Evolutionary conservation across 2,888 invertebrate genomes (phyloP), one percentile per base, ranked within the genome.

Genomic region (Leptura quadrifasciata): DNA sequence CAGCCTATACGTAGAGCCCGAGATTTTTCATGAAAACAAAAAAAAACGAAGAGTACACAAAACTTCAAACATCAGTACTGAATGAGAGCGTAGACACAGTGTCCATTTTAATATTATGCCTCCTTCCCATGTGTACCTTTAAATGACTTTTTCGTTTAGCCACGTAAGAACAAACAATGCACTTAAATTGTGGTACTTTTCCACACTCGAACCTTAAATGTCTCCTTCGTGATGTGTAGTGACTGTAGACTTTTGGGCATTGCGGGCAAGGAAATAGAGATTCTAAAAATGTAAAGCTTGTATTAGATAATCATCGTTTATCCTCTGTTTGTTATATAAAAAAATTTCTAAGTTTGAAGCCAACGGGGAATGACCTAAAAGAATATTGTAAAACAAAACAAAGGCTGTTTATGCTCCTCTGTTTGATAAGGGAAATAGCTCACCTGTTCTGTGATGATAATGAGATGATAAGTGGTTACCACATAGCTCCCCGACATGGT

Each of bases 61-160:
- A 47, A 47, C 47, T n/a, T 47, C n/a, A 47, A 15, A 4, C n/a
- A 20, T 18, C 27, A n/a, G n/a, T n/a, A 35, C 58, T 60, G 10
- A 58, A 69, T 2, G 69, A 58, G 12, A 69, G 9, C 3, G 69
- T 69, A 2, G 69, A 69, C 1, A 69, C 69, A 6, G 69, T 69
- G 20, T 69, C 60, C 69, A 69, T 69, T 58, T 69, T 69, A 17
- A 69, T 69, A 24, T 69, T 69, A 39, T 69, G 69, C n/a, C 69
- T 57, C 24, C 69, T 69, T n/a, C 60, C 69, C 69, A 69, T 69
- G 31, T 80, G 80, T 9, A 63, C 64, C 54, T 77, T 47, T n/a
- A 47, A n/a, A n/a, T 47, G 47, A 5, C 47, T n/a, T 6, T 47
- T 47, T n/a, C 47, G 47, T 5, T 47, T 47, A 0, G 47, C 47